Evolutionary conservation across 1,140 invertebrate species (phyloP).

Genomic region (Neuroterus valhalla): DNA sequence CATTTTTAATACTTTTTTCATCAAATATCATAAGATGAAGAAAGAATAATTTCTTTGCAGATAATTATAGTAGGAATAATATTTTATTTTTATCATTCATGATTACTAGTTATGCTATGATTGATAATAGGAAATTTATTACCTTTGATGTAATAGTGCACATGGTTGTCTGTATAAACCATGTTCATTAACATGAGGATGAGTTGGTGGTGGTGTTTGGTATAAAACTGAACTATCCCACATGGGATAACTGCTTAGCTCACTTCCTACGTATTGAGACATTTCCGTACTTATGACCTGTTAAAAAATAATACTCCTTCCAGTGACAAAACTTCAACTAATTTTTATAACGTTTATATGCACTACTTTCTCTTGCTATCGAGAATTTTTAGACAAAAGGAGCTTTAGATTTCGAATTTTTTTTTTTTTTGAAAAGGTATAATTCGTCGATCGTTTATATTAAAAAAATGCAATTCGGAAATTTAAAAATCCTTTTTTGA

Average conservation of each 20-base stretch:
- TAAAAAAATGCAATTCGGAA: neutral
- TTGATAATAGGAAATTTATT: neutral
- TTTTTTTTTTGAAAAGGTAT: too few relatives aligned
- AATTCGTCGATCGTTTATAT: too few relatives aligned
- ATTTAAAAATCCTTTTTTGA: neutral
- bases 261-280: slow-evolving; percentile 70
- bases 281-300: slow-evolving; percentile 70
- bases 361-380: too few relatives aligned
- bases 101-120: too few relatives aligned
- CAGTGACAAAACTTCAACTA: neutral
- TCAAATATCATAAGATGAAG: too few relatives aligned
- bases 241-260: slow-evolving; percentile 69
- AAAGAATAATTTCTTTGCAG: too few relatives aligned
- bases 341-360: neutral
- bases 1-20: too few relatives aligned
- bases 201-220: slow-evolving; percentile 66
- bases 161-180: slow-evolving; percentile 72
- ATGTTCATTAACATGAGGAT: slow-evolving; percentile 71
- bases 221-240: slow-evolving; percentile 73
- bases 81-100: too few relatives aligned
- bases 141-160: slow-evolving; percentile 73
- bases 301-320: neutral
- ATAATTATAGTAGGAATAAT: too few relatives aligned
- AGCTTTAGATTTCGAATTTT: too few relatives aligned
- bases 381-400: too few relatives aligned